Conservation (phyloP, 2,113 vertebrate species). For the Sinocyclocheilus anophthalmus region DNA sequence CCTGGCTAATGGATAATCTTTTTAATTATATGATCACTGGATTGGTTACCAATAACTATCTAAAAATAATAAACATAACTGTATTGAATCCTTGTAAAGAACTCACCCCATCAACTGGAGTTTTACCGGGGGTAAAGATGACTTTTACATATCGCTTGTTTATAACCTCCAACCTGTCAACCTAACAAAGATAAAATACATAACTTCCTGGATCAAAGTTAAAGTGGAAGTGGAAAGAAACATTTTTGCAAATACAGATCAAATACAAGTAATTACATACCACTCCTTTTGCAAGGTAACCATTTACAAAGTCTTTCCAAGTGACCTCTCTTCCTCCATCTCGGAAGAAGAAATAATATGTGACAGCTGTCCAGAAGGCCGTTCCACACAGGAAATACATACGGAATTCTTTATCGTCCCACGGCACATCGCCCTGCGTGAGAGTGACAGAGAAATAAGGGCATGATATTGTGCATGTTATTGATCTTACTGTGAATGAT, state of each 20-base stretch:
- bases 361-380: constrained; percentile 79
- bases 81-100: not conserved
- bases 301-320: constrained; percentile 98
- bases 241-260: not conserved
- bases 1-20: too few species aligned
- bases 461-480: not conserved
- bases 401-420: constrained; percentile 92
- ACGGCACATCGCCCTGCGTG: constrained; percentile 89
- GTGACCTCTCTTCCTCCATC: constrained; percentile 90
- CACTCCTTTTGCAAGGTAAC: constrained; percentile 89
- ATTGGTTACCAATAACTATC: too few species aligned
- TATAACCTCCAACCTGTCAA: constrained; percentile 91
- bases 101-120: constrained; percentile 87
- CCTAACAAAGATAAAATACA: constrained; percentile 69
- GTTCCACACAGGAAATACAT: constrained; percentile 78
- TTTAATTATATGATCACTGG: too few species aligned
- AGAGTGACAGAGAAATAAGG: not conserved
- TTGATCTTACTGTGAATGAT: not conserved
- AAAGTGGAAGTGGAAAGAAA: not conserved
- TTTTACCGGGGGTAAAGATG: constrained; percentile 84
- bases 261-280: constrained; percentile 75
- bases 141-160: constrained; percentile 96
- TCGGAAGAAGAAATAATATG: constrained; percentile 83
- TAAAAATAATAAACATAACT: too few species aligned
- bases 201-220: not conserved